These are phyloP conservation scores for Plecturocebus donacophilus DNA, from an alignment of 2,113 vertebrate genomes.

Conservation along the genomic window DNA sequence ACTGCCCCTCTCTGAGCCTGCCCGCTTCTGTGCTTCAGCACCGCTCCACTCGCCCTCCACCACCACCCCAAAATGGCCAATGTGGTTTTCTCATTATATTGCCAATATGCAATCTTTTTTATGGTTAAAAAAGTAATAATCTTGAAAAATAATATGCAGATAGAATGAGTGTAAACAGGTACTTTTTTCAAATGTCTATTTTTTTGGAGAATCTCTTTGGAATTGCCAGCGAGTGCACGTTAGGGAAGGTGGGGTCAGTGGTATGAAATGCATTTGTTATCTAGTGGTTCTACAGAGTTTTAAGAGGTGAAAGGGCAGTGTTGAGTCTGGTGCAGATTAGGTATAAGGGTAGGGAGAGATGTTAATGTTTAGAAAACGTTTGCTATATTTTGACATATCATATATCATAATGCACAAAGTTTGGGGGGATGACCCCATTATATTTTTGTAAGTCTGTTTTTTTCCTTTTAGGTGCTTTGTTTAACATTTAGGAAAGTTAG, in stretches of 20 bases:
- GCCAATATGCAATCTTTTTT: constrained; percentile 82
- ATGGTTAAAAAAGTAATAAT: constrained; percentile 50
- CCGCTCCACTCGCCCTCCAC: neutral
- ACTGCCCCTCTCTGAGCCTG: neutral
- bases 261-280: neutral
- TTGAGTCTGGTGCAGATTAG: neutral
- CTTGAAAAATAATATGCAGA: constrained; percentile 68
- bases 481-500: constrained; percentile 63
- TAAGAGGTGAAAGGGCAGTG: neutral
- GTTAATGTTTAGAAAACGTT: constrained; percentile 63
- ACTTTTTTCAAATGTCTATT: constrained; percentile 70
- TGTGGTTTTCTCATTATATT: constrained; percentile 60
- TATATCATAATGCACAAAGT: constrained; percentile 73
- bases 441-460: constrained; percentile 87
- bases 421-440: constrained; percentile 60
- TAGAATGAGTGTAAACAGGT: constrained; percentile 41
- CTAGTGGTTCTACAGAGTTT: constrained; percentile 45
- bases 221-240: constrained; percentile 27
- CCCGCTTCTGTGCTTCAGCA: neutral
- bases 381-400: constrained; percentile 86
- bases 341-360: neutral
- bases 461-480: constrained; percentile 84
- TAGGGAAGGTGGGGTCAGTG: neutral
- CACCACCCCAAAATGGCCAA: constrained; percentile 47
- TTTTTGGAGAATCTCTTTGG: constrained; percentile 75